Conservation (phyloP, 92 coral and sea anemone genomes). For the Epizoanthus stellaris region DNA sequence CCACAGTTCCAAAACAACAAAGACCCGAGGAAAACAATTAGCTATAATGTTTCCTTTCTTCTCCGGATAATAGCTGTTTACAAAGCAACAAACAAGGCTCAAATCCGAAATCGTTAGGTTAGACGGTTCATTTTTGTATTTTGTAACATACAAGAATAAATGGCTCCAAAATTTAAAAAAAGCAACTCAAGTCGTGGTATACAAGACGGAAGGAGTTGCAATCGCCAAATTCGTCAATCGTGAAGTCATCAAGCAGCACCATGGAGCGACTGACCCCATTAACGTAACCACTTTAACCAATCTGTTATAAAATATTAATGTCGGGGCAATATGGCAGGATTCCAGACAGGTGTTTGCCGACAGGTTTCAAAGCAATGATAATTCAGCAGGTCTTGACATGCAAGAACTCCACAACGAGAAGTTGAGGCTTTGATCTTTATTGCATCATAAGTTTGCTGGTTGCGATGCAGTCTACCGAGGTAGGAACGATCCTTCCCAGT, state of each 20-base stretch:
- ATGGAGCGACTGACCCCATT: neutral
- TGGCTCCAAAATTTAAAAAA: too few species aligned
- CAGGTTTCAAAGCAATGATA: neutral
- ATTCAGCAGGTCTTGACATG: neutral
- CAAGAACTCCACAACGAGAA: neutral
- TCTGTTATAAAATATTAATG: neutral
- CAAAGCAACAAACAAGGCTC: too few species aligned
- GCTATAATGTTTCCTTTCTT: too few species aligned
- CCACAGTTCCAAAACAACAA: too few species aligned
- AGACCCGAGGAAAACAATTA: too few species aligned
- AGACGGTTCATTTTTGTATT: too few species aligned
- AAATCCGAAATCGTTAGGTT: too few species aligned
- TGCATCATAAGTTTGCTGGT: slow-evolving; percentile 8
- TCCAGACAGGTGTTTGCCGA: slow-evolving; percentile 28
- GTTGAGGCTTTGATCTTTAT: neutral
- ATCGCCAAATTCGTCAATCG: neutral
- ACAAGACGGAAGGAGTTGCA: too few species aligned
- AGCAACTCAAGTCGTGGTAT: too few species aligned
- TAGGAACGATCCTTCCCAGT: slow-evolving; percentile 18
- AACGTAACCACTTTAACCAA: neutral
- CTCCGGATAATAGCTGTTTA: too few species aligned
- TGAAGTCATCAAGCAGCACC: neutral
- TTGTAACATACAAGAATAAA: too few species aligned
- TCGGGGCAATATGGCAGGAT: neutral
- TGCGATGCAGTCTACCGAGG: slow-evolving; percentile 49